Evolutionary conservation across 2,113 vertebrate genomes (phyloP).

Genomic region (Nerophis lumbriciformis): DNA sequence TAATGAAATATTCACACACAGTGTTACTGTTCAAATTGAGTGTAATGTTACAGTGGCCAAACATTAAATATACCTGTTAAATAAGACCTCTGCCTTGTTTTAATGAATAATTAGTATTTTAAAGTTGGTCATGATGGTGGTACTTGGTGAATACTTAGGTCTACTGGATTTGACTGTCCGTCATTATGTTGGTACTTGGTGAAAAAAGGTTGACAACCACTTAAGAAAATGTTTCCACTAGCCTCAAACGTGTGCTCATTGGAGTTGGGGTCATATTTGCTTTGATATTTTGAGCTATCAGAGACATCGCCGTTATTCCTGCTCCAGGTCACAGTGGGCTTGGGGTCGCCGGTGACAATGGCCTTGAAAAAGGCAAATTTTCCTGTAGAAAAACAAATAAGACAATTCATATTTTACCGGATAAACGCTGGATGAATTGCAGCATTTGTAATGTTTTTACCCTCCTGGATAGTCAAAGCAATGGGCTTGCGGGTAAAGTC

Average conservation of each 20-base stretch:
- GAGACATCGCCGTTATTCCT: slow-evolving; percentile 66
- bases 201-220: too few species aligned
- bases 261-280: slow-evolving; percentile 49
- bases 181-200: too few species aligned
- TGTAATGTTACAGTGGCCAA: too few species aligned
- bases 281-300: slow-evolving; percentile 71
- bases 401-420: not conserved
- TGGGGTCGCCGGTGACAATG: slow-evolving; percentile 76
- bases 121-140: too few species aligned
- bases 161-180: too few species aligned
- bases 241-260: slow-evolving; percentile 78
- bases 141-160: too few species aligned
- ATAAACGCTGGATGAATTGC: not conserved
- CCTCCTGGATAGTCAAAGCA: slow-evolving; percentile 79
- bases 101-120: too few species aligned
- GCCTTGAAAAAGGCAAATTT: slow-evolving; percentile 81
- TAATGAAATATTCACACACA: too few species aligned
- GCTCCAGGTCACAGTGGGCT: slow-evolving; percentile 72
- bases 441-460: slow-evolving; percentile 42
- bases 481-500: slow-evolving; percentile 82
- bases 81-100: too few species aligned
- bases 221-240: slow-evolving; percentile 25
- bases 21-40: too few species aligned
- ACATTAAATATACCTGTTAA: too few species aligned
- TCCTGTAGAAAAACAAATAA: slow-evolving; percentile 61